Evolutionary conservation across 30 jellyfish, hydroid and myxozoan species (phyloP), one percentile per base, ranked within the genome.

Genomic region (Cassiopea andromeda): DNA sequence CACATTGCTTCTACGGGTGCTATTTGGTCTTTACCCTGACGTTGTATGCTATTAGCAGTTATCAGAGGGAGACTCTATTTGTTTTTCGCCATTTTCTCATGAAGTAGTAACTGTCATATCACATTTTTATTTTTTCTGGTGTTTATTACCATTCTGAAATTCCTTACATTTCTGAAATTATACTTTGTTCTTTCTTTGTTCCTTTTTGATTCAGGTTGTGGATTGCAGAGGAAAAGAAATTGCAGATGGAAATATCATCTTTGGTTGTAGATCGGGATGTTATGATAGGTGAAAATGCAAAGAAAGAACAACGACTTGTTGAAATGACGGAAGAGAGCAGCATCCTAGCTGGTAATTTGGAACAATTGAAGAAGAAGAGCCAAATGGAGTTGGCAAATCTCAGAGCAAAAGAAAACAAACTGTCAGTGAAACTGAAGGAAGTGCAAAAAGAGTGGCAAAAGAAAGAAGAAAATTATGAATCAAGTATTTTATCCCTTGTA

Each of bases 401-500:
- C 2, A 71, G 96, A 61, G 87, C 96, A 2, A 89, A 89, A 81
- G 96, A 80, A 73, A 81, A 73, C 54, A 89, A 82, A 46, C 58
- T 89, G 13, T 18, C 77, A 2, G 83, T 78, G 15, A 80, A 73
- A 73, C 58, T 89, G 1, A 73, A 60, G 58, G 88, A 73, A 54
- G 73, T 57, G 46, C 96, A 89, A 48, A 64, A 80, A 13, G 96
- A 89, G n/a, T 89, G 91, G 92, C 72, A 70, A 0, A 13, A n/a
- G 16, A 89, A 80, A 46, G 89, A 89, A 81, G 84, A 89, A 60
- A 89, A 80, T 19, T 89, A 89, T 81, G 92, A 89, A 49, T n/a
- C 88, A 48, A 89, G 88, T 47, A 80, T 89, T 13, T 1, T 80
- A 44, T 80, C 91, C 17, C 77, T 89, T 73, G 96, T 89, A 15